A percentile compares a stretch with the other conserved stretches of the same genome.
These are phyloP conservation scores for Polia nebulosa DNA, from an alignment of 2,888 invertebrate genomes.

Conservation along the genomic window DNA sequence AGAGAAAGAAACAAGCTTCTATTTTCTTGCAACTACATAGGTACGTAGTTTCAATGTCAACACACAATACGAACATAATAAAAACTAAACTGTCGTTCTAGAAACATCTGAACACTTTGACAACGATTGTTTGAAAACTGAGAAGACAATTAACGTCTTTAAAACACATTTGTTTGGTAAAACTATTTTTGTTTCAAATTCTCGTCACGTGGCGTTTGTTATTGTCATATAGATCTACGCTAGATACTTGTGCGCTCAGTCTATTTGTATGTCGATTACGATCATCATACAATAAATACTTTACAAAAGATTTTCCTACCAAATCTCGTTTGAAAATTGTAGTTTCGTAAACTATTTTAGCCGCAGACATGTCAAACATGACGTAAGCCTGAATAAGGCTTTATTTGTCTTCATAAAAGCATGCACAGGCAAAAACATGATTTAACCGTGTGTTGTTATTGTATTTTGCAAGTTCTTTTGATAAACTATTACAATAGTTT, in stretches of 20 bases:
- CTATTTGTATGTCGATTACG: slow-evolving; percentile 40
- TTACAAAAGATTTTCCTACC: not conserved
- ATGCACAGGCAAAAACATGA: slow-evolving; percentile 22
- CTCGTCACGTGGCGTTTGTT: slow-evolving; percentile 50
- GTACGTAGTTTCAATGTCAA: slow-evolving; percentile 20
- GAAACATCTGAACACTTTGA: slow-evolving; percentile 33
- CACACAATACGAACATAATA: slow-evolving; percentile 26
- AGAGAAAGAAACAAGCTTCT: slow-evolving; percentile 12
- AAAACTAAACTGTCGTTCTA: slow-evolving; percentile 33
- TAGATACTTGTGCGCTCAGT: not conserved
- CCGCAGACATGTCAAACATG: slow-evolving; percentile 43
- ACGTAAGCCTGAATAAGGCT: slow-evolving; percentile 52
- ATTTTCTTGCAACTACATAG: slow-evolving; percentile 14
- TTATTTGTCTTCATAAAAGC: slow-evolving; percentile 49
- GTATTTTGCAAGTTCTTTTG: slow-evolving; percentile 18
- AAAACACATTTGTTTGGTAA: slow-evolving; percentile 32
- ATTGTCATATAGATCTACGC: slow-evolving; percentile 4
- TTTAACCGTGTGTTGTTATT: slow-evolving; percentile 16
- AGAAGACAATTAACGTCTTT: slow-evolving; percentile 32
- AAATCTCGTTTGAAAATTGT: slow-evolving; percentile 28
- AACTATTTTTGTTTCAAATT: slow-evolving; percentile 40
- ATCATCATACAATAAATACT: slow-evolving; percentile 7
- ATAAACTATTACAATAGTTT: slow-evolving; percentile 12
- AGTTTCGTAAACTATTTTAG: slow-evolving; percentile 36
- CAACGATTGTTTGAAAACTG: slow-evolving; percentile 21